phyloP scores from a whole-genome alignment of 2,888 invertebrate species.

The Plagiodera versicolora region DNA sequence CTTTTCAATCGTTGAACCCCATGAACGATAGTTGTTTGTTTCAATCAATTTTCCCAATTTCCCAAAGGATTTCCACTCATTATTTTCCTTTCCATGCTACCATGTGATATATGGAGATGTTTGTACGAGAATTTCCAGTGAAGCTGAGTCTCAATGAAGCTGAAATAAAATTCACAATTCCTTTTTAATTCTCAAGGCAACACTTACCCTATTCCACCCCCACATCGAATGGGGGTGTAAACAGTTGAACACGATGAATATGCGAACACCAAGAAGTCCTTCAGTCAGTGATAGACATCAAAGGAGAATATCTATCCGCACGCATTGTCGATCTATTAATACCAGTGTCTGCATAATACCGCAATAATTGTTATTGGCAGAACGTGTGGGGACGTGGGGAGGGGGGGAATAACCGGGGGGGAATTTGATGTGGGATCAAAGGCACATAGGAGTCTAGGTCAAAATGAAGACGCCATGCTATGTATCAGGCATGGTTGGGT shows the following conservation, averaged over 20 bases:
- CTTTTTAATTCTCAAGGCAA: no score
- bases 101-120: no score
- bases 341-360: neutral
- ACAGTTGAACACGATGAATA: neutral
- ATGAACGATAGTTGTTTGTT: neutral
- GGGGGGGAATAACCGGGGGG: slow-evolving; percentile 23
- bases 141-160: no score
- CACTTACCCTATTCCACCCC: no score
- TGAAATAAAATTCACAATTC: no score
- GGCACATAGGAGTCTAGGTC: neutral
- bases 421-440: slow-evolving; percentile 34
- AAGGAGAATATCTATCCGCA: neutral
- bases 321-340: neutral
- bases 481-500: neutral
- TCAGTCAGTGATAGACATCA: neutral
- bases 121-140: no score
- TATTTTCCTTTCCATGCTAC: no score
- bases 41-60: neutral
- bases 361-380: slow-evolving; percentile 41
- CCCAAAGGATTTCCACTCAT: neutral
- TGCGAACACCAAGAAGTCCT: neutral
- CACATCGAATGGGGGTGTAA: neutral
- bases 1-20: neutral
- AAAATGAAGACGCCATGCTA: neutral
- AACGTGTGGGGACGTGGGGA: slow-evolving; percentile 27